Evolutionary conservation across 1,140 invertebrate genomes (phyloP).

Genomic region (Diorhabda carinulata): DNA sequence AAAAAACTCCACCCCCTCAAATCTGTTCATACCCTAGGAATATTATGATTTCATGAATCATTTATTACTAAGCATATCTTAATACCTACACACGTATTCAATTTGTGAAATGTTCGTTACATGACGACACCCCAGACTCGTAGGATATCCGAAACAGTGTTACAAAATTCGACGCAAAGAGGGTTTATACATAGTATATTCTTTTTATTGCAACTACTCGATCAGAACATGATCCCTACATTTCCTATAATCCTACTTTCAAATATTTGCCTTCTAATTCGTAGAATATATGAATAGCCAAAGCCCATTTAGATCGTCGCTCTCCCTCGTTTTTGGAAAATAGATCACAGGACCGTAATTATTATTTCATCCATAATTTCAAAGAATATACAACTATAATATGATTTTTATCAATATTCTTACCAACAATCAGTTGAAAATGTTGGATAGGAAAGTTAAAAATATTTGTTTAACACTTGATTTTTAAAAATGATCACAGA

Average conservation of each 20-base stretch:
- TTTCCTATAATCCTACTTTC: slow-evolving; percentile 2
- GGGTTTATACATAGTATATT: background rate
- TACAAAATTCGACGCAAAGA: background rate
- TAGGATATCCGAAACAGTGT: background rate
- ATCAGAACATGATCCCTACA: slow-evolving; percentile 1
- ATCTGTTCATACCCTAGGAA: too few species aligned
- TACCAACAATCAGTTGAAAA: too few species aligned
- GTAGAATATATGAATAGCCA: background rate
- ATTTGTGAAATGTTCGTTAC: background rate
- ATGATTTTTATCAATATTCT: too few species aligned
- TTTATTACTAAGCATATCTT: too few species aligned
- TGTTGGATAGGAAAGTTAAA: too few species aligned
- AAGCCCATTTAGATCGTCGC: background rate
- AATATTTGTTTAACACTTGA: too few species aligned
- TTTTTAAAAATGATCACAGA: too few species aligned
- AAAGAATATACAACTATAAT: too few species aligned
- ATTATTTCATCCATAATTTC: too few species aligned
- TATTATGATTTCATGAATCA: too few species aligned
- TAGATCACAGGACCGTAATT: background rate
- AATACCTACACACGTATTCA: too few species aligned
- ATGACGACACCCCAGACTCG: background rate
- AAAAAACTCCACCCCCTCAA: too few species aligned
- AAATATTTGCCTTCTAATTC: slow-evolving; percentile 2
- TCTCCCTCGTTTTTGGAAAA: background rate
- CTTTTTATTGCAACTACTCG: background rate